These are phyloP conservation scores for Eudyptes chrysolophus DNA, from an alignment of 2,113 vertebrate species.

Conservation along the genomic window DNA sequence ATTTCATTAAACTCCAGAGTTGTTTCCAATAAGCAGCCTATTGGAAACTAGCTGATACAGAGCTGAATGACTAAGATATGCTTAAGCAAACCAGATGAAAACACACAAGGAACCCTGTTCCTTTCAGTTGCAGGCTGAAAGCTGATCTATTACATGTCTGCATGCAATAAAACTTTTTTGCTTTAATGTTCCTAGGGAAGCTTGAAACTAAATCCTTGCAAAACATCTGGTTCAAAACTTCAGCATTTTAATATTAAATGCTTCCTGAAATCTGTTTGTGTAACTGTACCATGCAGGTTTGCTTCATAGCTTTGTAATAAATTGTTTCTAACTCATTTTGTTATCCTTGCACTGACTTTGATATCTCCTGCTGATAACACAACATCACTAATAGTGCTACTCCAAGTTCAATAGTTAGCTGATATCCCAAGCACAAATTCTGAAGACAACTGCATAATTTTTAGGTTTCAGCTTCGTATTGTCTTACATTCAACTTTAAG, in stretches of 20 bases:
- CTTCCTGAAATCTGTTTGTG: constrained; percentile 54
- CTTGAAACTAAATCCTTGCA: constrained; percentile 46
- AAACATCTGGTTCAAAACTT: constrained; percentile 51
- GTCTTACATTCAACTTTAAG: neutral
- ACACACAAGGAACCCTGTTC: neutral
- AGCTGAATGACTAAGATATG: neutral
- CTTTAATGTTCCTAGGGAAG: constrained; percentile 46
- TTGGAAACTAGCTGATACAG: neutral
- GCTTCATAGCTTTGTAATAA: constrained; percentile 18
- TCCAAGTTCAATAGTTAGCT: constrained; percentile 16
- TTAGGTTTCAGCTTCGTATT: neutral
- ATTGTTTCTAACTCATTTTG: constrained; percentile 32
- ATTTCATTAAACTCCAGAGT: neutral
- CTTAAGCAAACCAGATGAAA: constrained; percentile 32
- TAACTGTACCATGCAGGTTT: constrained; percentile 13
- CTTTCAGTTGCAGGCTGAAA: constrained; percentile 32
- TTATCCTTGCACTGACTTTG: constrained; percentile 37
- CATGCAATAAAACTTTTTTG: constrained; percentile 46
- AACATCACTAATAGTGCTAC: neutral
- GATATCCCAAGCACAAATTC: neutral
- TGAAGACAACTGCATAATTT: neutral
- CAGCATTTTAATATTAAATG: constrained; percentile 59
- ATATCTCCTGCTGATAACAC: constrained; percentile 36
- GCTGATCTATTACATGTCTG: constrained; percentile 7
- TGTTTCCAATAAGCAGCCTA: neutral